Evolutionary conservation across 2,888 invertebrate species (phyloP).

Genomic region (Beris morrisii): DNA sequence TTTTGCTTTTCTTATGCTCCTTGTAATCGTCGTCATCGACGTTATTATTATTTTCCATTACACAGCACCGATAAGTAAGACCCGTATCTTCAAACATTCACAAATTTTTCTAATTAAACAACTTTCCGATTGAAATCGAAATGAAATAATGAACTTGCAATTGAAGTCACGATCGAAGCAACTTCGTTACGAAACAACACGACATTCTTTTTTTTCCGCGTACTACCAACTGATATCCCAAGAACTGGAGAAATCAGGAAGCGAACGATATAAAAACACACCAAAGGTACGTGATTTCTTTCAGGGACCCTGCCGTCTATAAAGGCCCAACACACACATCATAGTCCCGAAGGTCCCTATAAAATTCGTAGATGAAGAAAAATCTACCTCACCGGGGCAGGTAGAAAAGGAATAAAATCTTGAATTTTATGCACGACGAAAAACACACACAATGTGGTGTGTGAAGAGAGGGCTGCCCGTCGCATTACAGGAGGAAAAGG

Average conservation of each 20-base stretch:
- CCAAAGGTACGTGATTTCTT: slow-evolving; percentile 9
- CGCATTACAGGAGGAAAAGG: slow-evolving; percentile 4
- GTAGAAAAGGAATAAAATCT: slow-evolving; percentile 7
- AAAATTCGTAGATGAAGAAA: slow-evolving; percentile 3
- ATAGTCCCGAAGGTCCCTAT: slow-evolving; percentile 7
- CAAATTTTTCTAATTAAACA: slow-evolving; percentile 13
- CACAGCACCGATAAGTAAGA: slow-evolving; percentile 19
- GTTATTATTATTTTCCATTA: slow-evolving; percentile 49
- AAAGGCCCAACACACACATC: neutral
- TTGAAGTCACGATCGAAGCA: too few species aligned
- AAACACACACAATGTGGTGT: slow-evolving; percentile 5
- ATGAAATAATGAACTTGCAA: too few species aligned
- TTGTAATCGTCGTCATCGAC: slow-evolving; percentile 50
- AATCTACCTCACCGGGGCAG: slow-evolving; percentile 13
- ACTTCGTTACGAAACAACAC: too few species aligned
- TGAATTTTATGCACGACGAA: neutral
- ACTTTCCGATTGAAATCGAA: neutral
- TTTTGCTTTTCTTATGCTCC: slow-evolving; percentile 54
- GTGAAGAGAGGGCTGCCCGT: neutral
- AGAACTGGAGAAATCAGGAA: slow-evolving; percentile 3
- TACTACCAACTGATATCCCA: neutral
- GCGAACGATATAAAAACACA: neutral
- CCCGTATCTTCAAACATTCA: slow-evolving; percentile 23
- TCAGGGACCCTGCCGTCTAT: slow-evolving; percentile 1
- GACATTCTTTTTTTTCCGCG: slow-evolving; percentile 4